Conservation (phyloP, 2,797 vertebrate genomes). For the Chaunax sp. region DNA sequence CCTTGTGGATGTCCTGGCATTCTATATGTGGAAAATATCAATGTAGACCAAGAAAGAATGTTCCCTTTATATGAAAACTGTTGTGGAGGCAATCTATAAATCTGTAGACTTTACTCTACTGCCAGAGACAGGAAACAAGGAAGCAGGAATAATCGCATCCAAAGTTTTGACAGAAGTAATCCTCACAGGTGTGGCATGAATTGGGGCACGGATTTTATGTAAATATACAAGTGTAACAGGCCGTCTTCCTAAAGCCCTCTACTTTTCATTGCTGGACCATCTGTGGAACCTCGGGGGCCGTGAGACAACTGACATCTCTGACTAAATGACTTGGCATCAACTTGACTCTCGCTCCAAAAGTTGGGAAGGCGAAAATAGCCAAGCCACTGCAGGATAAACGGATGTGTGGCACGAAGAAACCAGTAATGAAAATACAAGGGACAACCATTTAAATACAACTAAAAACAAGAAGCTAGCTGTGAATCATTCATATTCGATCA, state of each 20-base stretch:
- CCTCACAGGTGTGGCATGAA: constrained; percentile 9
- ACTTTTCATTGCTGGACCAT: constrained; percentile 42
- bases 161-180: constrained; percentile 4
- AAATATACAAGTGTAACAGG: constrained; percentile 13
- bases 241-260: constrained; percentile 3
- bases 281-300: constrained; percentile 46
- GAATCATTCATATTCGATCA: constrained; percentile 33
- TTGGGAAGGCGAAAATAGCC: constrained; percentile 17
- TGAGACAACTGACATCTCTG: constrained; percentile 41
- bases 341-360: constrained; percentile 47
- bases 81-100: constrained; percentile 12
- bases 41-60: background rate
- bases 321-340: constrained; percentile 66
- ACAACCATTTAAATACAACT: constrained; percentile 1
- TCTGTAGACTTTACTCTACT: constrained; percentile 5
- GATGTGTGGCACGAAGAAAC: constrained; percentile 40
- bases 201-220: background rate
- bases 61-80: constrained; percentile 39
- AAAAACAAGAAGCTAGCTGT: constrained; percentile 10
- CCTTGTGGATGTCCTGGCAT: background rate
- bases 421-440: constrained; percentile 6
- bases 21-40: background rate
- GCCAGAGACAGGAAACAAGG: constrained; percentile 5
- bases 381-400: constrained; percentile 34
- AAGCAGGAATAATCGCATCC: constrained; percentile 3